These are phyloP conservation scores for Clepsis dumicolana DNA, from an alignment of 2,888 invertebrate species.

Conservation along the genomic window DNA sequence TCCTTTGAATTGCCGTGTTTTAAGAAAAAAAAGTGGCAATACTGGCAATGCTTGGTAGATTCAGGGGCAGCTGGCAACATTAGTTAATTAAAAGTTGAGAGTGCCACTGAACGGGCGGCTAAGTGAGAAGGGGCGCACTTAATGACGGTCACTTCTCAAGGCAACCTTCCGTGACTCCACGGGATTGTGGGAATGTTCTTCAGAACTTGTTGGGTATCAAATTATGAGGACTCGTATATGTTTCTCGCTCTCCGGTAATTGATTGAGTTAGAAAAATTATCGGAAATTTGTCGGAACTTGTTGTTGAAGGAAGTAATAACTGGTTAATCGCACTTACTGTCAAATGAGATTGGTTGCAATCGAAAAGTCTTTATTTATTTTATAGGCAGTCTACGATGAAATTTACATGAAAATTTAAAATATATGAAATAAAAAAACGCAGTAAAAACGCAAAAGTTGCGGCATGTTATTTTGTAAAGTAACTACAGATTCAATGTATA, in stretches of 20 bases:
- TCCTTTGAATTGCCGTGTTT: neutral
- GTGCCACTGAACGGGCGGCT: conserved; percentile 15
- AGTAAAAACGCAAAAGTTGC: no score
- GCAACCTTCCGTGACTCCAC: conserved; percentile 5
- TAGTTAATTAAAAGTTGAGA: conserved; percentile 42
- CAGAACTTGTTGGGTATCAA: conserved; percentile 18
- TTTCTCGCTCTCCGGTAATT: conserved; percentile 6
- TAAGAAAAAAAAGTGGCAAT: conserved; percentile 11
- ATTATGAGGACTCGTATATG: neutral
- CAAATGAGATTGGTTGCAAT: neutral
- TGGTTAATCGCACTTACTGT: neutral
- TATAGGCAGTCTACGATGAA: no score
- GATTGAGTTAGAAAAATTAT: neutral
- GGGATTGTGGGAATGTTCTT: conserved; percentile 17
- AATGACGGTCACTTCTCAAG: conserved; percentile 33
- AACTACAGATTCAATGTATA: no score
- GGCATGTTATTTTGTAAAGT: no score
- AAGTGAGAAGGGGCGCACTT: conserved; percentile 33
- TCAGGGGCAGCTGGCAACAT: conserved; percentile 25
- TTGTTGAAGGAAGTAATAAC: neutral
- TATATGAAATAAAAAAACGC: no score
- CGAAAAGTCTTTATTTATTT: no score
- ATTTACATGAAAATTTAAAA: no score
- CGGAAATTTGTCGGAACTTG: neutral
- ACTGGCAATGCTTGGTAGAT: neutral